Conservation (phyloP, 2,113 vertebrate genomes). For the Notothenia rossii region DNA sequence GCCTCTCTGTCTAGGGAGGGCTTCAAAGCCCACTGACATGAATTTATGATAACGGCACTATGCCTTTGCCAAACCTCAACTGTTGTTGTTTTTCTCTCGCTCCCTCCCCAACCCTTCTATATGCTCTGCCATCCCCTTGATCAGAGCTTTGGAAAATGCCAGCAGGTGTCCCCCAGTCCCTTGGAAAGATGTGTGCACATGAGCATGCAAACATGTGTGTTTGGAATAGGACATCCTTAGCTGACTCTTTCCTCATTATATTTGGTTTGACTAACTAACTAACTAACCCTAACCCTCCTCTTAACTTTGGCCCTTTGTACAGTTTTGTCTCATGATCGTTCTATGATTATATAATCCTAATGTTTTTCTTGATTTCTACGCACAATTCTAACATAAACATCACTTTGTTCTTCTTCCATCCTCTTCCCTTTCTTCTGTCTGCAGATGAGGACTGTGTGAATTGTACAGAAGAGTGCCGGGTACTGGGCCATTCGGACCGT, state of each 20-base stretch:
- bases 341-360: slow-evolving; percentile 40
- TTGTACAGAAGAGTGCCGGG: slow-evolving; percentile 98
- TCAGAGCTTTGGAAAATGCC: slow-evolving; percentile 80
- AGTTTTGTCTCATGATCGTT: slow-evolving; percentile 45
- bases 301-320: slow-evolving; percentile 42
- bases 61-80: slow-evolving; percentile 84
- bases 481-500: slow-evolving; percentile 98
- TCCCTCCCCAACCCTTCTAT: slow-evolving; percentile 70
- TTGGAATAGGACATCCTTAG: slow-evolving; percentile 46
- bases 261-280: slow-evolving; percentile 25
- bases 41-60: slow-evolving; percentile 84
- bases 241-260: slow-evolving; percentile 37
- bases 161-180: slow-evolving; percentile 77
- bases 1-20: slow-evolving; percentile 79
- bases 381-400: slow-evolving; percentile 27
- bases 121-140: slow-evolving; percentile 80
- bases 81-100: slow-evolving; percentile 82
- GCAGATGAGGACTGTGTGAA: slow-evolving; percentile 99
- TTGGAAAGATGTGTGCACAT: slow-evolving; percentile 57
- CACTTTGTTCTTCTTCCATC: slow-evolving; percentile 38
- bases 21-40: slow-evolving; percentile 88
- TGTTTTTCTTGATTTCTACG: slow-evolving; percentile 12
- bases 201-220: slow-evolving; percentile 34
- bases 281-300: background rate
- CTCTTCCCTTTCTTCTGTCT: slow-evolving; percentile 71